A percentile compares a stretch with the other conserved stretches of the same genome.
These are phyloP conservation scores for Probaryconus sp. DNA, from an alignment of 1,140 invertebrate genomes.

Conservation along the genomic window DNA sequence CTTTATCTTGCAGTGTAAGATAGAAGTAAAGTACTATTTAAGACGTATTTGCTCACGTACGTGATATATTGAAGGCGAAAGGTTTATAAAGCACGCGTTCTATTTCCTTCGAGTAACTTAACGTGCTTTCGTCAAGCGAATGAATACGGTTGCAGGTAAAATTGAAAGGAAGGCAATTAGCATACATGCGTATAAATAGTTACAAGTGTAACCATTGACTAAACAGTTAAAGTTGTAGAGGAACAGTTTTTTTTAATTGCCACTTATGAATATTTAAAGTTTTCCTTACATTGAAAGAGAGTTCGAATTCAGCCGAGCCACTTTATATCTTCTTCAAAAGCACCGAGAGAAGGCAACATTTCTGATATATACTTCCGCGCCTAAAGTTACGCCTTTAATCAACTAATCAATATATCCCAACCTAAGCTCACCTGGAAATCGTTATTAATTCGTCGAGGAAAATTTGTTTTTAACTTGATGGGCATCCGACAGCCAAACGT, in stretches of 20 bases:
- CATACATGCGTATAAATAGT: constrained; percentile 27
- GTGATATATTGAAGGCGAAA: too few species aligned
- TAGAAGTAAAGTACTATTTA: too few species aligned
- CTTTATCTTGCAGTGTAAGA: too few species aligned
- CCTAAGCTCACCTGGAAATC: too few species aligned
- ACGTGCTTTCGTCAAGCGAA: constrained; percentile 7
- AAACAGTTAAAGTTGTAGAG: constrained; percentile 36
- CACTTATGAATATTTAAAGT: constrained; percentile 39
- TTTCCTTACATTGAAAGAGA: too few species aligned
- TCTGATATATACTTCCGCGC: too few species aligned
- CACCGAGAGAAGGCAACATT: too few species aligned
- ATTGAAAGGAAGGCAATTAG: constrained; percentile 38
- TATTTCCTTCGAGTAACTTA: too few species aligned
- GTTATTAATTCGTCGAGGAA: constrained; percentile 1
- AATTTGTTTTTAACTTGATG: background rate
- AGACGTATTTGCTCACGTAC: too few species aligned
- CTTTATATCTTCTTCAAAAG: constrained; percentile 11
- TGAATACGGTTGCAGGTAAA: constrained; percentile 7
- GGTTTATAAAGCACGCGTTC: too few species aligned
- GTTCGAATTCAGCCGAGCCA: background rate
- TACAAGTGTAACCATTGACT: constrained; percentile 31
- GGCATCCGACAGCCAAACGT: background rate
- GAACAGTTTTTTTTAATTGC: constrained; percentile 47
- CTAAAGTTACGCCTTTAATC: too few species aligned
- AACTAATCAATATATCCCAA: too few species aligned